Conservation (phyloP, 2,113 vertebrate species). For the Ascaphus truei region DNA sequence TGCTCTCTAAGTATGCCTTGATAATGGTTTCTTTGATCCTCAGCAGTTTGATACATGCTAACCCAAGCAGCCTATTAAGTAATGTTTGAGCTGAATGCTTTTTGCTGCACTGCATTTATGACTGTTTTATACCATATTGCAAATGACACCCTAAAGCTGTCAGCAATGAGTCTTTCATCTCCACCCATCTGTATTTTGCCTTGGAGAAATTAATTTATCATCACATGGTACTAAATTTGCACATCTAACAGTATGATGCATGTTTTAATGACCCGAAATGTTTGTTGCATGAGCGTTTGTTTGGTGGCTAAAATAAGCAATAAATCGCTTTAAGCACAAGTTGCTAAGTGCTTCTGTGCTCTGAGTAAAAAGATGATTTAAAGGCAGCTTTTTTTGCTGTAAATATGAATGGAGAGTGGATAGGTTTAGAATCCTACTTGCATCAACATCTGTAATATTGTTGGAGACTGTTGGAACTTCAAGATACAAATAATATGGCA, state of each 20-base stretch:
- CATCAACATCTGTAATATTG: conserved; percentile 43
- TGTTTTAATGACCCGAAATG: conserved; percentile 34
- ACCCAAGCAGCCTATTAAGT: conserved; percentile 16
- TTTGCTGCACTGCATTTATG: conserved; percentile 3
- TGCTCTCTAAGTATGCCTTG: not conserved
- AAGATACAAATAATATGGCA: conserved; percentile 49
- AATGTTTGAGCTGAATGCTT: not conserved
- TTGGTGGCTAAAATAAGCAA: conserved; percentile 41
- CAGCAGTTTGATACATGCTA: conserved; percentile 27
- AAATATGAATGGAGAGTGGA: conserved; percentile 4
- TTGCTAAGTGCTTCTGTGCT: conserved; percentile 46
- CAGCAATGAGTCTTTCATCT: not conserved
- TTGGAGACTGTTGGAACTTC: conserved; percentile 53
- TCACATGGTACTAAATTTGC: not conserved
- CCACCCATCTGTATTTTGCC: not conserved
- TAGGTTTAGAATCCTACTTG: conserved; percentile 36
- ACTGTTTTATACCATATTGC: not conserved
- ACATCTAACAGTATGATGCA: not conserved
- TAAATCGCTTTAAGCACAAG: conserved; percentile 5
- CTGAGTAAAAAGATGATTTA: conserved; percentile 39
- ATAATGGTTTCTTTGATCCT: too few species aligned
- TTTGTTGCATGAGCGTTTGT: conserved; percentile 61
- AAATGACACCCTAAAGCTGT: not conserved
- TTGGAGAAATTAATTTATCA: not conserved
- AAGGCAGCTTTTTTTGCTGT: conserved; percentile 31